Evolutionary conservation across 2,888 invertebrate species (phyloP).

Genomic region (Gymnocheta viridis): DNA sequence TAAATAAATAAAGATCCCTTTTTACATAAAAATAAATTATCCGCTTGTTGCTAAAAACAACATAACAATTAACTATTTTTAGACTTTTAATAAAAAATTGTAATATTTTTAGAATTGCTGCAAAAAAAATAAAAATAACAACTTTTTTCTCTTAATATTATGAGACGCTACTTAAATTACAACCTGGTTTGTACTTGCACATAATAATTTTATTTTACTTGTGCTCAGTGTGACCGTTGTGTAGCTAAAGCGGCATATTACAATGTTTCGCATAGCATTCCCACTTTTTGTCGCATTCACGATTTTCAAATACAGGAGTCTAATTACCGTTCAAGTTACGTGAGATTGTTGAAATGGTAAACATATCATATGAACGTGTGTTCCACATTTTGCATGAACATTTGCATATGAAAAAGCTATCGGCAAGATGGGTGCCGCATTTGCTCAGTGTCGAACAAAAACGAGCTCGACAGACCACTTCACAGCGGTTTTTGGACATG

Average conservation of each 20-base stretch:
- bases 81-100: conserved; percentile 27
- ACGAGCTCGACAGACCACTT: too few species aligned
- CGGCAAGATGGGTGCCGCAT: too few species aligned
- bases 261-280: background rate
- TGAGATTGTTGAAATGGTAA: too few species aligned
- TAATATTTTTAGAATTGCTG: conserved; percentile 49
- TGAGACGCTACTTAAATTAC: background rate
- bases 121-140: conserved; percentile 7
- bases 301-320: too few species aligned
- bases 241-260: background rate
- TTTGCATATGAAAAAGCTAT: too few species aligned
- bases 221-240: background rate
- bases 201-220: background rate
- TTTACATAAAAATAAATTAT: conserved; percentile 53
- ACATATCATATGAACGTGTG: too few species aligned
- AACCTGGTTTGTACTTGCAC: background rate
- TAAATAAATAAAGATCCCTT: conserved; percentile 47
- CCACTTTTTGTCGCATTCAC: background rate
- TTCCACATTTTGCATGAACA: too few species aligned
- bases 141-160: background rate
- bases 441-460: too few species aligned
- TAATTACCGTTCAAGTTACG: too few species aligned
- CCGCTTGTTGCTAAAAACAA: conserved; percentile 53
- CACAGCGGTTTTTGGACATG: too few species aligned
- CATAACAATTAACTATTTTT: conserved; percentile 63